Evolutionary conservation across 1,140 invertebrate species (phyloP).

Genomic region (Papilio machaon): DNA sequence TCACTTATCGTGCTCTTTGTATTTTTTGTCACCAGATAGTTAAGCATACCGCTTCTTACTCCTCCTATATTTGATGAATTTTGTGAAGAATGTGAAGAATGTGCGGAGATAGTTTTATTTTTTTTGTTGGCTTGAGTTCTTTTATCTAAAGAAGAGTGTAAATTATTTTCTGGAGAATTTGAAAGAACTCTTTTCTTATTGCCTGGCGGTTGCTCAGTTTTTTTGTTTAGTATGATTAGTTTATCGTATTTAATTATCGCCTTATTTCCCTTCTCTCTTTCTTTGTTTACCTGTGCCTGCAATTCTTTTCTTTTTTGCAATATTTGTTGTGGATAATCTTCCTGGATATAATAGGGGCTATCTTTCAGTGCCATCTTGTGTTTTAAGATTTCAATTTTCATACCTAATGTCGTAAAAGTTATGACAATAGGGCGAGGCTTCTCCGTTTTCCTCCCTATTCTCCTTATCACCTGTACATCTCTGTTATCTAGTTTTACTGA

Average conservation of each 20-base stretch:
- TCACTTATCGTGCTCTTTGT: constrained; percentile 22
- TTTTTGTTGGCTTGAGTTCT: not conserved
- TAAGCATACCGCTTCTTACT: constrained; percentile 47
- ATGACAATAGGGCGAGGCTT: constrained; percentile 36
- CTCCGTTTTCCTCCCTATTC: constrained; percentile 17
- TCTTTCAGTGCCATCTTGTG: constrained; percentile 20
- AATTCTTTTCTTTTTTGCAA: constrained; percentile 37
- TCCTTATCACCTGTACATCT: constrained; percentile 10
- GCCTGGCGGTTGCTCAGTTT: not conserved
- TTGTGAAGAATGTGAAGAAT: not conserved
- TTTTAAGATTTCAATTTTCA: constrained; percentile 31
- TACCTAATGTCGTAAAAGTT: constrained; percentile 29
- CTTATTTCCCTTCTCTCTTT: constrained; percentile 42
- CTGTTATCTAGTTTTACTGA: constrained; percentile 19
- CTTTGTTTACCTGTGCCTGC: not conserved
- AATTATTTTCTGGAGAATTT: constrained; percentile 5
- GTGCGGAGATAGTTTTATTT: constrained; percentile 4
- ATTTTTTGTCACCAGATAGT: constrained; percentile 46
- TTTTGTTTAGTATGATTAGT: constrained; percentile 37
- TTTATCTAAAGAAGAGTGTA: not conserved
- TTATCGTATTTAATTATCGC: constrained; percentile 44
- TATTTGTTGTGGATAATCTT: constrained; percentile 44
- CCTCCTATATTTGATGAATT: constrained; percentile 12
- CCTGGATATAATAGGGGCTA: constrained; percentile 35
- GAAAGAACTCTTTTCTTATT: constrained; percentile 9